Evolutionary conservation across 2,113 vertebrate species (phyloP).

Genomic region (Halcyon senegalensis): DNA sequence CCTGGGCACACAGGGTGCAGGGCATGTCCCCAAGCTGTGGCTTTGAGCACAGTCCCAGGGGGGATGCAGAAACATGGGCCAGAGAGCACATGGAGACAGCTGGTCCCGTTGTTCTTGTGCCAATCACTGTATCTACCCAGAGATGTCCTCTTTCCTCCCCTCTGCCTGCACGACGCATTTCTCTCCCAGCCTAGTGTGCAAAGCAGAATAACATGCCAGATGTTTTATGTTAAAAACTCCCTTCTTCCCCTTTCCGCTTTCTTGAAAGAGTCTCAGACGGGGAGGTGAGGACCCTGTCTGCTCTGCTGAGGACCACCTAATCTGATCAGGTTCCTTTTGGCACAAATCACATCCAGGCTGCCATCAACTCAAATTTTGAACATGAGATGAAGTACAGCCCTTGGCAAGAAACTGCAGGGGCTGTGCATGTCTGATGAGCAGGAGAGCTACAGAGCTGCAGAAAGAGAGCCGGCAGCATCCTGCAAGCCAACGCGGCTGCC

Average conservation of each 20-base stretch:
- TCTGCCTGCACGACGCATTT: neutral
- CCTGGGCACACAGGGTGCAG: rapidly evolving
- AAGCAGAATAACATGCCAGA: neutral
- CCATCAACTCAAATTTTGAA: neutral
- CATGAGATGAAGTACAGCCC: neutral
- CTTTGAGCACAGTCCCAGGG: neutral
- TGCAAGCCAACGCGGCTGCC: neutral
- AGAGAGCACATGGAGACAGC: neutral
- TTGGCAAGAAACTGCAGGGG: neutral
- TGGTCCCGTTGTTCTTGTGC: neutral
- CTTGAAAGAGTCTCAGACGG: conserved; percentile 26
- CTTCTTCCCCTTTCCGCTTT: conserved; percentile 25
- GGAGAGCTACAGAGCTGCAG: neutral
- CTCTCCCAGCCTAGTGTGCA: neutral
- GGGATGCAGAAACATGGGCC: rapidly evolving
- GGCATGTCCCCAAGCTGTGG: rapidly evolving
- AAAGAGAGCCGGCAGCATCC: neutral
- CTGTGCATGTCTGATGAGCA: neutral
- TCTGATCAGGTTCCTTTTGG: conserved; percentile 33
- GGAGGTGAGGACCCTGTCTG: conserved; percentile 62
- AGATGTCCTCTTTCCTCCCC: neutral
- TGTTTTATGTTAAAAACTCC: conserved; percentile 42
- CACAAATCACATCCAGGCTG: neutral
- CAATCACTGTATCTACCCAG: neutral
- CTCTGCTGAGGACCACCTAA: conserved; percentile 51